A percentile compares a stretch with the other conserved stretches of the same genome.
Conservation (phyloP, 2,888 invertebrate species). For the Dascillus cervinus region DNA sequence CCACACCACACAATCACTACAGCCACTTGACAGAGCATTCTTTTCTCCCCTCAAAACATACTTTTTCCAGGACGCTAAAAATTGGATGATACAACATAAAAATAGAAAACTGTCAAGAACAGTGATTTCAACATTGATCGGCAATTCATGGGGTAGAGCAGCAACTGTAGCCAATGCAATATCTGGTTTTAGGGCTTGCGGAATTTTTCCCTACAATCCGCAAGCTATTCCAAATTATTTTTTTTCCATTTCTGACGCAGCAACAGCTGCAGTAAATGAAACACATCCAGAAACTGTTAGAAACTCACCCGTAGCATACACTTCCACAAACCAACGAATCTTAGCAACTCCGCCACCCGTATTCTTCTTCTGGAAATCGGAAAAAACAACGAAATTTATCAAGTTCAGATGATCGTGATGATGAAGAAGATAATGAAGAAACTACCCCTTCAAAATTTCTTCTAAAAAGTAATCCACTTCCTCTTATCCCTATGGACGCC, state of each 20-base stretch:
- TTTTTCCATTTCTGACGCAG: not conserved
- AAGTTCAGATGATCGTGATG: too few species aligned
- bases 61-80: constrained; percentile 3
- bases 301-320: too few species aligned
- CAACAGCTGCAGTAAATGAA: too few species aligned
- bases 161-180: constrained; percentile 11
- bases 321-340: too few species aligned
- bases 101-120: constrained; percentile 5
- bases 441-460: too few species aligned
- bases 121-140: constrained; percentile 3
- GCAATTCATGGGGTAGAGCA: constrained; percentile 11
- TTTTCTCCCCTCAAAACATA: constrained; percentile 6
- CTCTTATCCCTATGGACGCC: constrained; percentile 1
- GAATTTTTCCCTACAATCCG: too few species aligned
- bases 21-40: constrained; percentile 15
- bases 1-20: constrained; percentile 17
- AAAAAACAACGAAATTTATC: too few species aligned
- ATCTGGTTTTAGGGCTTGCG: constrained; percentile 10
- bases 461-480: constrained; percentile 2
- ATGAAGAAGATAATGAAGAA: too few species aligned
- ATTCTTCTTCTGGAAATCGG: too few species aligned
- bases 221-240: not conserved
- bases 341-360: too few species aligned
- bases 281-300: too few species aligned
- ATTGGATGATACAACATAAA: constrained; percentile 1